Conservation (phyloP, 1,140 invertebrate species). For the Bombus picipes region DNA sequence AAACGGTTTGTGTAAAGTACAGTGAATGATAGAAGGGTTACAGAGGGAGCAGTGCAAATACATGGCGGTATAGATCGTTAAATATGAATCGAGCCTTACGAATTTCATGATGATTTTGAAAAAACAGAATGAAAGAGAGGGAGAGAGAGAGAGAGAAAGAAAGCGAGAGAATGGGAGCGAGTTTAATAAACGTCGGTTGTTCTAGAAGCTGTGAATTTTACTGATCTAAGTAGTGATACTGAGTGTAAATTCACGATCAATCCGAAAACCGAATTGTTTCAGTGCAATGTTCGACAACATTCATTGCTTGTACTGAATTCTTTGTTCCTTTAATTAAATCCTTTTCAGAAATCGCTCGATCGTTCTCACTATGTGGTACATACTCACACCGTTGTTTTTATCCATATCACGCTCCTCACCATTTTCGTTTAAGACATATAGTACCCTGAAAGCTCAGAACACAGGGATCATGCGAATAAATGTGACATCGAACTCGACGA, state of each 20-base stretch:
- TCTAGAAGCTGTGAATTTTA: conserved; percentile 40
- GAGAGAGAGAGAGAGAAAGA: not conserved
- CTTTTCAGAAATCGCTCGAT: conserved; percentile 27
- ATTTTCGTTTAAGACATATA: not conserved
- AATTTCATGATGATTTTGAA: conserved; percentile 12
- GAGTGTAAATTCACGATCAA: conserved; percentile 22
- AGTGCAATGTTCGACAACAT: conserved; percentile 23
- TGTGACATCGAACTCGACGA: not conserved
- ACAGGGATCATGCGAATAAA: not conserved
- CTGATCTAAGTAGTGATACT: conserved; percentile 25
- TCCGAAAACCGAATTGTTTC: not conserved
- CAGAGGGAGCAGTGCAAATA: not conserved
- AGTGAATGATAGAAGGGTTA: not conserved
- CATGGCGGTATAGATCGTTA: not conserved
- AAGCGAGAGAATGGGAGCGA: conserved; percentile 6
- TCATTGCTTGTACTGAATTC: conserved; percentile 39
- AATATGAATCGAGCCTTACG: not conserved
- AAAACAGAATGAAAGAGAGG: not conserved
- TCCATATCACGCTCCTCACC: not conserved
- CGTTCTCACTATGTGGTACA: not conserved
- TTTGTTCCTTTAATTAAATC: conserved; percentile 28
- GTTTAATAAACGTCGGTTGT: conserved; percentile 1
- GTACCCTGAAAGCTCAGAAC: not conserved
- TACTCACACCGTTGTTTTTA: not conserved
- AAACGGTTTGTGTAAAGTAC: not conserved